Evolutionary conservation across 2,113 vertebrate genomes (phyloP), one percentile per base, ranked within the genome.

Genomic region (Laterallus jamaicensis): DNA sequence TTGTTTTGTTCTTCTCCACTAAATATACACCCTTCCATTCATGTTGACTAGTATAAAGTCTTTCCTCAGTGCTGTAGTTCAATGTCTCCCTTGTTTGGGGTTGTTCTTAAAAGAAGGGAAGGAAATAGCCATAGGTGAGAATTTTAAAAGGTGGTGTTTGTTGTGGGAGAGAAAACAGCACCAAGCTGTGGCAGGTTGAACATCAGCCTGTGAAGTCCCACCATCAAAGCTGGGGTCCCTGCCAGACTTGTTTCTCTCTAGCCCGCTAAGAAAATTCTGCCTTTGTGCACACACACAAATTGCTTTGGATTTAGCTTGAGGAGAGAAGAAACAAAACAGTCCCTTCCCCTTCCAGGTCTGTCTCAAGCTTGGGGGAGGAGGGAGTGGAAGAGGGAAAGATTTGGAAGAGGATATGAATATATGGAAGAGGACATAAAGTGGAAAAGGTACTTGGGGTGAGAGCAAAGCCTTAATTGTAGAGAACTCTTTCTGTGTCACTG

Each of bases 91-190:
- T 92, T 73, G 19, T 95, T 42, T 82, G 56, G 62, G 31, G 26
- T 26, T 69, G 50, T 88, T 92, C 77, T 88, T 96, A 84, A 91
- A 77, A 86, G 75, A 78, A 81, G 18, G 20, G 79, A 83, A 94
- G 76, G 56, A 80, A 92, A 95, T 86, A 95, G 66, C 94, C 73
- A 79, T 47, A 88, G 92, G 59, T 92, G 70, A 79, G 70, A 88
- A 79, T 96, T 69, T 92, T 94, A 94, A 95, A 95, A 96, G 76
- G 29, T 87, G 16, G 22, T 77, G 35, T 91, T 95, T 96, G 40
- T 83, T 82, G 91, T 82, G 56, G 47, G 56, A 92, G 62, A 86
- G 88, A 90, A 86, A 92, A 91, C 29, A 87, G 88, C 68, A 90
- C 71, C 82, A 80, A 92, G 81, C 37, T 88, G 93, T 47, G 83